These are phyloP conservation scores for Caenorhabditis zanzibari DNA, from an alignment of 2,888 invertebrate genomes.

Conservation along the genomic window DNA sequence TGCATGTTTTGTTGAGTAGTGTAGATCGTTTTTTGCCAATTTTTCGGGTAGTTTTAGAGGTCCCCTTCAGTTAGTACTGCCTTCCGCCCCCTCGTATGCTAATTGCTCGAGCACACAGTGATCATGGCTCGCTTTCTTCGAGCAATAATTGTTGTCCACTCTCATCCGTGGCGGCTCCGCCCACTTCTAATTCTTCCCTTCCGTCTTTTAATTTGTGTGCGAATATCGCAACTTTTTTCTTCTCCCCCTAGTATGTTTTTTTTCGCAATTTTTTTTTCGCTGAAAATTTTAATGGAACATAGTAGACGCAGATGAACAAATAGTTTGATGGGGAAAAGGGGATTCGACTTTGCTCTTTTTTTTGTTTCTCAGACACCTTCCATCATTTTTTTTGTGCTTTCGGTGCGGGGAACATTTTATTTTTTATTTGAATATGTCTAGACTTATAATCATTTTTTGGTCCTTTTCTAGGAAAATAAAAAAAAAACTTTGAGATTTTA, in stretches of 20 bases:
- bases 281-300: neutral
- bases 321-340: neutral
- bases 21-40: too few species aligned
- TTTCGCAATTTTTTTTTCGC: neutral
- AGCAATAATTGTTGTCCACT: conserved; percentile 61
- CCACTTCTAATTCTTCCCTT: conserved; percentile 23
- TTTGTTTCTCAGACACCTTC: neutral
- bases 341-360: neutral
- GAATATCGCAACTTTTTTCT: conserved; percentile 45
- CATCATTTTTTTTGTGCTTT: conserved; percentile 19
- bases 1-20: neutral
- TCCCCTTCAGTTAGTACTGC: neutral
- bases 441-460: conserved; percentile 40
- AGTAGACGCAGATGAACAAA: conserved; percentile 40
- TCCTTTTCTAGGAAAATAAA: neutral
- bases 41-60: too few species aligned
- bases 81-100: conserved; percentile 26
- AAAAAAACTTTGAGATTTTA: too few species aligned
- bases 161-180: neutral
- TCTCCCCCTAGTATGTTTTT: neutral
- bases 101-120: conserved; percentile 49
- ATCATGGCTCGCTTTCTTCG: conserved; percentile 28
- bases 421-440: conserved; percentile 31
- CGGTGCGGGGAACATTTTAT: neutral
- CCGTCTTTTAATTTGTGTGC: conserved; percentile 21